phyloP scores from a whole-genome alignment of 1,140 invertebrate species.

The Ladona fulva region DNA sequence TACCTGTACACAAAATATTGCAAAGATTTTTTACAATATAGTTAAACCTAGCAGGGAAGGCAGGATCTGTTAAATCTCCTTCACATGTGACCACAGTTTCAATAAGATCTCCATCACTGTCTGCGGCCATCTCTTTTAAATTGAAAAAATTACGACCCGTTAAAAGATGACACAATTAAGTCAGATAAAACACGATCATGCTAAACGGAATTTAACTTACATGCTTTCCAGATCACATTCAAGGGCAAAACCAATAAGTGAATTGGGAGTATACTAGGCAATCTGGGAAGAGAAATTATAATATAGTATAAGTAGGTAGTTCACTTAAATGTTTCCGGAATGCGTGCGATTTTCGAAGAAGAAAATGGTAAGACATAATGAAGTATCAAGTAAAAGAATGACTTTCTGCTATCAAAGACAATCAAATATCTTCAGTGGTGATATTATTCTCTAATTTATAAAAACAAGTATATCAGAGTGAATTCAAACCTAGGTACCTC shows the following conservation, averaged over 20 bases:
- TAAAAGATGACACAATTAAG: neutral
- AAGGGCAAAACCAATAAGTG: conserved; percentile 8
- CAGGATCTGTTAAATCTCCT: conserved; percentile 66
- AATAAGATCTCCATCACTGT: conserved; percentile 60
- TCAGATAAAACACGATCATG: neutral
- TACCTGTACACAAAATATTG: conserved; percentile 58
- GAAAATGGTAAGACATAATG: too few relatives aligned
- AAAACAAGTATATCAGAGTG: too few relatives aligned
- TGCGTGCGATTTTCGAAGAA: too few relatives aligned
- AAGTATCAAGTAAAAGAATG: too few relatives aligned
- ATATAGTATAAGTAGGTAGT: too few relatives aligned
- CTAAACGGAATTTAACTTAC: conserved; percentile 1
- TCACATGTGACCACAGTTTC: conserved; percentile 71
- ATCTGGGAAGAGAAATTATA: neutral
- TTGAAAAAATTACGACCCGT: neutral
- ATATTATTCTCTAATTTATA: too few relatives aligned
- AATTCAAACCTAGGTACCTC: too few relatives aligned
- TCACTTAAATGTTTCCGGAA: too few relatives aligned
- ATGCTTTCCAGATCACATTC: conserved; percentile 17
- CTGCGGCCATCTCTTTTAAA: conserved; percentile 56
- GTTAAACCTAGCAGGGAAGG: conserved; percentile 58
- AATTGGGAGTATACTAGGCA: conserved; percentile 10
- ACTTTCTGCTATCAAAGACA: too few relatives aligned
- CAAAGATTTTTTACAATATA: conserved; percentile 56
- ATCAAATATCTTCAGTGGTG: too few relatives aligned